Evolutionary conservation across 2,113 vertebrate species (phyloP), one percentile per base, ranked within the genome.

Genomic region (Telmatochromis bifrenatus): DNA sequence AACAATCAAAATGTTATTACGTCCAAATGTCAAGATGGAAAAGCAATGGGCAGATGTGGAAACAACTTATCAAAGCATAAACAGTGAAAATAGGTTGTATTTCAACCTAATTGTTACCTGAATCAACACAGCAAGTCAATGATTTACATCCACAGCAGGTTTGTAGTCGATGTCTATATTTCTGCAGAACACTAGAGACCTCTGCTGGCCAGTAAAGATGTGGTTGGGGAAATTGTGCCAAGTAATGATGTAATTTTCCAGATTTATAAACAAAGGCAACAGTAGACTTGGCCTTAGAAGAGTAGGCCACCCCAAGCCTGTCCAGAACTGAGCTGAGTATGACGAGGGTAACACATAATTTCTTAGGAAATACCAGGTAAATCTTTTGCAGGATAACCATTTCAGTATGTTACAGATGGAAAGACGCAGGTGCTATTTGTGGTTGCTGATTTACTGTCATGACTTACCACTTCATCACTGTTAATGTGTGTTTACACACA

Each of bases 101-200:
- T 84, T 89, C 23, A 84, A 77, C 26, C 1, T 53, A 77, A 84
- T 56, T 84, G 62, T 53, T 58, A n/a, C 55, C 73, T 81, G 9
- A 68, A 45, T 4, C 6, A 19, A 23, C 14, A 19, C 21, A 2
- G 5, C 35, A 84, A 82, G 23, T 68, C 4, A 28, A 10, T 83
- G 31, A 87, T 89, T 89, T 86, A 45, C 23, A 37, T 42, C 77
- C 26, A 12, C 17, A 70, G 37, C 23, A 51, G 42, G 39, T 5
- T 68, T 55, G 31, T 14, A 70, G 4, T 28, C 2, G 17, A 42
- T 11, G 53, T 11, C 7, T 81, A 11, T 55, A 79, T 75, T 51
- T 92, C 60, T 81, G 19, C 45, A 93, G 89, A 53, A 81, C 88
- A 62, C 65, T 79, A 81, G 88, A 60, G 94, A 91, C 94, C 89